phyloP scores from a whole-genome alignment of 2,888 invertebrate species.

The Stenchaetothrips biformis region DNA sequence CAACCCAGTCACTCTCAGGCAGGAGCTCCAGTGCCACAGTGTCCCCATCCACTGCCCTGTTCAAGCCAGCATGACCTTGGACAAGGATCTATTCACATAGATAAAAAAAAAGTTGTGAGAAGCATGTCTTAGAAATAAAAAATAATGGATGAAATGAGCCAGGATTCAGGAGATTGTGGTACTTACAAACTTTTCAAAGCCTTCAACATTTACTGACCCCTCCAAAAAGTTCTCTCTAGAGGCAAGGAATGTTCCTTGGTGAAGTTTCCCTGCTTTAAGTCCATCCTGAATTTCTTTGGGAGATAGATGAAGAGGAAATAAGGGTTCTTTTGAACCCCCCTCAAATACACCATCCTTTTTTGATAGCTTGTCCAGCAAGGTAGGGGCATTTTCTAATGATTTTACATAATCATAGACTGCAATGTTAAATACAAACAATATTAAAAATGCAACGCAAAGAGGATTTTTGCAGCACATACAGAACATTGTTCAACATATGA shows the following conservation, averaged over 20 bases:
- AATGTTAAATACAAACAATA: too few species aligned
- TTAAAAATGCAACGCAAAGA: too few species aligned
- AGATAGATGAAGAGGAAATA: slow-evolving; percentile 82
- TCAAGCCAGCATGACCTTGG: slow-evolving; percentile 80
- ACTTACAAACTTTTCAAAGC: slow-evolving; percentile 72
- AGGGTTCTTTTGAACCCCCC: slow-evolving; percentile 55
- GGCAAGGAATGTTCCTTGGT: slow-evolving; percentile 78
- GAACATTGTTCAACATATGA: too few species aligned
- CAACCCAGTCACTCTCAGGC: slow-evolving; percentile 83
- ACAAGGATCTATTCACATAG: slow-evolving; percentile 60
- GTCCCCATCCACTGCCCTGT: slow-evolving; percentile 93
- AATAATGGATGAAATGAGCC: slow-evolving; percentile 28
- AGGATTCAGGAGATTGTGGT: slow-evolving; percentile 26
- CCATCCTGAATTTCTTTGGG: slow-evolving; percentile 72
- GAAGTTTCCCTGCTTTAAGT: slow-evolving; percentile 66
- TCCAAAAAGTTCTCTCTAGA: slow-evolving; percentile 93
- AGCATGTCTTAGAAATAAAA: neutral
- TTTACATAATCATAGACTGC: slow-evolving; percentile 71
- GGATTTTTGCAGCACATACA: too few species aligned
- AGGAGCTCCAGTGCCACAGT: slow-evolving; percentile 85
- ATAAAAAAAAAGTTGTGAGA: neutral
- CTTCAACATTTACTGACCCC: slow-evolving; percentile 76
- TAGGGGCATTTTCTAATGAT: slow-evolving; percentile 60
- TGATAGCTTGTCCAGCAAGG: slow-evolving; percentile 77
- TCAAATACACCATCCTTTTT: slow-evolving; percentile 60